Conservation (phyloP, 2,888 invertebrate genomes). For the Drosophila robusta region DNA sequence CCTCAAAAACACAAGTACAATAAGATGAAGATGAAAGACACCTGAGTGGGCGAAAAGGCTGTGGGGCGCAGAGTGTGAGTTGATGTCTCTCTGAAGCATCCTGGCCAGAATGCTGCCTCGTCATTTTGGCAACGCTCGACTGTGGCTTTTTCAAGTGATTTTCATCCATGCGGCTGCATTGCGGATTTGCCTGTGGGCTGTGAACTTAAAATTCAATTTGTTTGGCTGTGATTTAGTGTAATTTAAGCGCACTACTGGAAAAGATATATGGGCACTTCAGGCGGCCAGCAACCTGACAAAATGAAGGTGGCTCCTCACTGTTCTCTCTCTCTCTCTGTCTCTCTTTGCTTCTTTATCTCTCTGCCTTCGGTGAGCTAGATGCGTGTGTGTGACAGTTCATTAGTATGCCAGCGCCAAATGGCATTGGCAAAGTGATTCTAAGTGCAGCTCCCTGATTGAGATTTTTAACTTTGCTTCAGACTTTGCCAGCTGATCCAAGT, state of each 20-base stretch:
- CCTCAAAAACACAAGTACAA: conserved; percentile 63
- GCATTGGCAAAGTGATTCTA: conserved; percentile 68
- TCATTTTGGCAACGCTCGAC: conserved; percentile 69
- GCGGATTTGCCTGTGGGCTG: conserved; percentile 63
- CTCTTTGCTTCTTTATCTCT: background rate
- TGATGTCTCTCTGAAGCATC: conserved; percentile 20
- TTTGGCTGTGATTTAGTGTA: conserved; percentile 78
- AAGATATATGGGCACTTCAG: conserved; percentile 72
- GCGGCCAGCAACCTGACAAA: conserved; percentile 25
- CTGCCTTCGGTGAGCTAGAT: conserved; percentile 3
- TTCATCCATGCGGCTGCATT: conserved; percentile 68
- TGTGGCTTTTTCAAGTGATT: conserved; percentile 65
- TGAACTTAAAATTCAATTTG: conserved; percentile 78
- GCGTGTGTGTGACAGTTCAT: conserved; percentile 71
- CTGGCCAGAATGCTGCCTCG: conserved; percentile 51
- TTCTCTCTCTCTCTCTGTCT: background rate
- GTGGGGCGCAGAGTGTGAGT: background rate
- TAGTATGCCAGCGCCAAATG: conserved; percentile 64
- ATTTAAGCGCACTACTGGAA: conserved; percentile 71
- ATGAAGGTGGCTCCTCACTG: conserved; percentile 9
- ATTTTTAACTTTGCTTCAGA: conserved; percentile 36
- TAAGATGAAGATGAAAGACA: conserved; percentile 75
- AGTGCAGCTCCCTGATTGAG: conserved; percentile 60
- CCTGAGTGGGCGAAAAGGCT: conserved; percentile 40
- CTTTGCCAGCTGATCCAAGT: conserved; percentile 28